Conservation (phyloP, 2,113 vertebrate genomes). For the Bombycilla garrulus region DNA sequence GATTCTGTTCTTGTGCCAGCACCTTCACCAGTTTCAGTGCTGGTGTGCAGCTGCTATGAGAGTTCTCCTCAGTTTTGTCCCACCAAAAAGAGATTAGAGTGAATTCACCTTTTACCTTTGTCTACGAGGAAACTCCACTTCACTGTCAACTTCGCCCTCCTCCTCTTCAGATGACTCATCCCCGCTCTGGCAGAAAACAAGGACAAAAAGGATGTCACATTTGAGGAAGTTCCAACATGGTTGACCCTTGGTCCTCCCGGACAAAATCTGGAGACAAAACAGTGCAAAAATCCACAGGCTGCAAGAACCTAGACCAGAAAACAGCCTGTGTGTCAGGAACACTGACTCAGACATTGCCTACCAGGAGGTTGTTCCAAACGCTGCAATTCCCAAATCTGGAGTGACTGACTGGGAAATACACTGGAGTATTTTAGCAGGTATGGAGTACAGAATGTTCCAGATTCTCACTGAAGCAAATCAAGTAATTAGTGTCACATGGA, state of each 20-base stretch:
- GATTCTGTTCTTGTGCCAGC: not conserved
- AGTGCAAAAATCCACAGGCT: not conserved
- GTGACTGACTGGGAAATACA: not conserved
- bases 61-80: not conserved
- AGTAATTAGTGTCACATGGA: not conserved
- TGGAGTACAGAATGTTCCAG: not conserved
- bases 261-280: not conserved
- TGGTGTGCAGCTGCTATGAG: not conserved
- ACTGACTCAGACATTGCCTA: not conserved
- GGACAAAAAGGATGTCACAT: not conserved
- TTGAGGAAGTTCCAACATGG: not conserved
- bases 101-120: conserved; percentile 83
- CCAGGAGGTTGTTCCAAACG: not conserved
- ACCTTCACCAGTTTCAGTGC: not conserved
- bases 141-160: conserved; percentile 97
- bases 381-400: not conserved
- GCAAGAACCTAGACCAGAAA: not conserved
- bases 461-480: not conserved
- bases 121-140: conserved; percentile 97
- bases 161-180: conserved; percentile 98
- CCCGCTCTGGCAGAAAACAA: conserved; percentile 77
- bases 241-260: not conserved
- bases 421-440: not conserved
- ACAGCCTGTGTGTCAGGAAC: not conserved
- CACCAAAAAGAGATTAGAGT: not conserved